Base-by-base conservation (phyloP, 2,888 invertebrate genomes). In the Metellina segmentata region DNA sequence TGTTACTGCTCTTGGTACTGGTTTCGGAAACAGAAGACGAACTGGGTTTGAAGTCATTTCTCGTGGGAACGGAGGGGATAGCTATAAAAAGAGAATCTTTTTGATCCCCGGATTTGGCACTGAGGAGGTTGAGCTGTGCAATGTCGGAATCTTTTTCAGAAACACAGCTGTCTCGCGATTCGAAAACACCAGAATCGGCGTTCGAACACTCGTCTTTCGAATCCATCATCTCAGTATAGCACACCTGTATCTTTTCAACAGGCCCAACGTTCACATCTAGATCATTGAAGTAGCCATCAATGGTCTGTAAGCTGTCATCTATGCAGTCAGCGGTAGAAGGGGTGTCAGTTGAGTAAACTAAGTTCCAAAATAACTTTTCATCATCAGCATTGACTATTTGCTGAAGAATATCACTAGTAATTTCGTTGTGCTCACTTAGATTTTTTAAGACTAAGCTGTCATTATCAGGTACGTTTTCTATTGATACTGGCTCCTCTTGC, bases 351-450 rank as follows among this genome's bases (percentile, higher is more conserved):
- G 91, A 85, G 53, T 87, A 81, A 48, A 93, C 79, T 77, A 91
- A 86, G 79, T 69, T 89, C 93, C 93, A 93, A 81, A 93, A 93
- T n/a, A n/a, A n/a, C 71, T 79, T 82, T 69, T 93, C 93, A 78
- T 93, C 93, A n/a, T 91, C 91, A 19, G 91, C 78, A 53, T 85
- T 89, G 13, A 89, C 77, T 51, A 91, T 83, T 69, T 93, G 77
- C 52, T 91, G 82, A 94, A 34, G 78, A 11, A 92, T 72, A 61
- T 89, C 89, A 74, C 83, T 78, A 49, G 81, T 71, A 6, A 48
- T 9, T 51, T 83, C 79, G 48, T 85, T 91, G 69, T 77, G 81
- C 52, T 74, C 81, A 11, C 70, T 74, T n/a, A 75, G 75, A 16
- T 13, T 77, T 81, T 85, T 85, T 51, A 85, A 69, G n/a, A 90